These are phyloP conservation scores for Heliconius charithonia DNA, from an alignment of 2,888 invertebrate species.

Conservation along the genomic window DNA sequence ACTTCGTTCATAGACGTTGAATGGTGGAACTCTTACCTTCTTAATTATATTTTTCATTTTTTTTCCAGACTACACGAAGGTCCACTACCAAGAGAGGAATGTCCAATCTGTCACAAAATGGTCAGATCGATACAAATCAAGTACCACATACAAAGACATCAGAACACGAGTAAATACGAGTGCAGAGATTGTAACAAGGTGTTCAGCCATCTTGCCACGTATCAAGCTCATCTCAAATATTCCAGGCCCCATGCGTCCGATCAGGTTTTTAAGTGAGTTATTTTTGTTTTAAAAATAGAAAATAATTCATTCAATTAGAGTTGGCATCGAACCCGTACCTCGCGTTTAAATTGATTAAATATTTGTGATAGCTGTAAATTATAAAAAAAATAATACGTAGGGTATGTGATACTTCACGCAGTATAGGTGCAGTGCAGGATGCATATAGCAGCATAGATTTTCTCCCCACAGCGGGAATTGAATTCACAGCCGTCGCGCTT, in stretches of 20 bases:
- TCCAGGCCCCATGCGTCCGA: constrained; percentile 73
- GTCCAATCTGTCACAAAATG: constrained; percentile 73
- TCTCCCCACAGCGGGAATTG: background rate
- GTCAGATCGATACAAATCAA: constrained; percentile 72
- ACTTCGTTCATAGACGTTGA: too few species aligned
- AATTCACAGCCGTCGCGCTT: background rate
- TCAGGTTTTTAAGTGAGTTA: constrained; percentile 71
- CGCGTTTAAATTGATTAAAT: too few species aligned
- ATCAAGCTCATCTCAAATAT: constrained; percentile 75
- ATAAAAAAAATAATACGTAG: too few species aligned
- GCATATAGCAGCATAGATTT: too few species aligned
- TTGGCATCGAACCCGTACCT: too few species aligned
- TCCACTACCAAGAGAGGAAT: constrained; percentile 68
- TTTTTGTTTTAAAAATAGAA: background rate
- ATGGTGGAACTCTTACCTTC: too few species aligned
- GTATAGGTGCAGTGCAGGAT: too few species aligned
- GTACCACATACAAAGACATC: constrained; percentile 72
- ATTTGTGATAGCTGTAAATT: too few species aligned
- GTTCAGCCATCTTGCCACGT: constrained; percentile 73
- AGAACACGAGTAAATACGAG: constrained; percentile 64
- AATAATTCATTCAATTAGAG: too few species aligned
- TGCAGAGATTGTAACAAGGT: constrained; percentile 72
- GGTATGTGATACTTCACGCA: too few species aligned
- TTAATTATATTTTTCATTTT: background rate
- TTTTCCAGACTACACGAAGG: constrained; percentile 71